Base-by-base conservation (phyloP, 2,888 invertebrate species). In the Temnothorax rugatulus region DNA sequence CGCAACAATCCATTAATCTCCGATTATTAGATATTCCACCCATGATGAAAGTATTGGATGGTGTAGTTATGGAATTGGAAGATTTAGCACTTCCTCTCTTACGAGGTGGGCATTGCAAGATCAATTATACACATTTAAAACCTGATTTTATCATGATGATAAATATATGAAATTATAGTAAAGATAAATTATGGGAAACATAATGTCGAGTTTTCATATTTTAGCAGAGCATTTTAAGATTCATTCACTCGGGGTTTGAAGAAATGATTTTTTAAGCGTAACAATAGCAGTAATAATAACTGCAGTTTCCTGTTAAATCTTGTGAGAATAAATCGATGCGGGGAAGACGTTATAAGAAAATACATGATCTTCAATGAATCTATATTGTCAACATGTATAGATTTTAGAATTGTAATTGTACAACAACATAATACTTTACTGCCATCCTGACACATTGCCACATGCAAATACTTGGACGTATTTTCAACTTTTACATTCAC, bases 21-120 rank as follows among this genome's bases (percentile, higher is more conserved):
- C 97, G 98, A 94, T 96, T 99, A 89, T 96, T 99, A 91, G 99
- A 99, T 95, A 99, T 99, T 93, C 97, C 98, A 83, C 97, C 97
- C 25, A 99, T 99, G 98, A 98, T 98, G 97, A 97, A 97, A 13
- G 98, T 99, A n/a, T 96, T 99, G n/a, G 97, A 98, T 93, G 99
- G 99, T 90, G 99, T 99, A 71, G 98, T 99, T 9, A 99, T 99
- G 99, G 99, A 99, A 95, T 95, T 99, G 83, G 97, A 97, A 84
- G 99, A 99, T 95, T 99, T 99, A 95, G 99, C 99, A 66, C 96
- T 99, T 84, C 99, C 99, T 18, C 96, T 99, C 4, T 96, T 99
- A 4, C 96, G 96, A 91, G 97, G 98, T 96, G 89, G 13, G 47
- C 13, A 7, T 7, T 34, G 34, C 34, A 34, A 34, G 34, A 7